Evolutionary conservation across 1,140 invertebrate species (phyloP).

Genomic region (Ips nitidus): DNA sequence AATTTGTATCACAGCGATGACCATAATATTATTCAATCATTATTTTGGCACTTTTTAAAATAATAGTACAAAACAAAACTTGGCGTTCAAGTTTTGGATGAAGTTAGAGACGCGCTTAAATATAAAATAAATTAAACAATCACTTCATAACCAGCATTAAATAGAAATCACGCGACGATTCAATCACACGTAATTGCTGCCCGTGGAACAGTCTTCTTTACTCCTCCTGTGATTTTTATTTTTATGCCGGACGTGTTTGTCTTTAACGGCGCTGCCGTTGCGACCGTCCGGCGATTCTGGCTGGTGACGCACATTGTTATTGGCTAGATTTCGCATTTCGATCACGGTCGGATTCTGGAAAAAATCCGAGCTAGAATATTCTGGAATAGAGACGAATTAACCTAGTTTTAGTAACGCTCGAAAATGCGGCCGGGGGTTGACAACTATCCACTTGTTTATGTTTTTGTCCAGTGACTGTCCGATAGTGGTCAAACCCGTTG

Average conservation of each 20-base stretch:
- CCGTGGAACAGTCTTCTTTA: conserved; percentile 19
- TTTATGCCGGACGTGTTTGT: not conserved
- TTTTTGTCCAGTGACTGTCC: not conserved
- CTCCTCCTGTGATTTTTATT: conserved; percentile 6
- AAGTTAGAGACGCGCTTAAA: no score
- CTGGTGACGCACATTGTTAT: conserved; percentile 31
- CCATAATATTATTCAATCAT: no score
- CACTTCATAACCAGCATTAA: not conserved
- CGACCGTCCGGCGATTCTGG: not conserved
- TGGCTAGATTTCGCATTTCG: conserved; percentile 60
- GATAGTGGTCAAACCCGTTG: conserved; percentile 20
- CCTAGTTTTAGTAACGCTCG: conserved; percentile 50
- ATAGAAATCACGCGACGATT: not conserved
- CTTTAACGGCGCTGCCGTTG: not conserved
- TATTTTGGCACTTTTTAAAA: no score
- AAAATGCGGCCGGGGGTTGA: conserved; percentile 9
- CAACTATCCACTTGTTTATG: not conserved
- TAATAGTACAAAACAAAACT: no score
- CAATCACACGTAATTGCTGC: conserved; percentile 22
- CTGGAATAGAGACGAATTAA: conserved; percentile 53
- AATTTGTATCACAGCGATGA: no score
- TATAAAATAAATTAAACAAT: no score
- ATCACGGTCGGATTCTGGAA: conserved; percentile 56
- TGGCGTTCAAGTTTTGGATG: no score
- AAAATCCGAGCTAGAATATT: conserved; percentile 54